A percentile compares a stretch with the other conserved stretches of the same genome.
Evolutionary conservation across 2,888 invertebrate genomes (phyloP).

Genomic region (Hermaeophaga mercurialis): DNA sequence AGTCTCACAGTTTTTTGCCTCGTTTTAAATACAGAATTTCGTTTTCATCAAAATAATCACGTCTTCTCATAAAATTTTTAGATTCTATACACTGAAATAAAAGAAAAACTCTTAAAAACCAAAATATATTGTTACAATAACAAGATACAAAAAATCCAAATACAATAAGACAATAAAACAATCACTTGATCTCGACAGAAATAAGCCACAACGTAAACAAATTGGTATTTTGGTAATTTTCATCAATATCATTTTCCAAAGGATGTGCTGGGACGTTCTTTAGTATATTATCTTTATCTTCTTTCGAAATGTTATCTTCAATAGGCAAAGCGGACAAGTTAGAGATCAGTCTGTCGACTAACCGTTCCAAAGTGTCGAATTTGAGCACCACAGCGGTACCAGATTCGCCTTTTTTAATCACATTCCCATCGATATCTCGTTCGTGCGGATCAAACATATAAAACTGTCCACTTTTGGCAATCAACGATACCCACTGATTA

Average conservation of each 20-base stretch:
- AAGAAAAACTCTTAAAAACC: too few species aligned
- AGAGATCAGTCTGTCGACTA: conserved; percentile 39
- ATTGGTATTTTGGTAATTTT: conserved; percentile 21
- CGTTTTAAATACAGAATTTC: too few species aligned
- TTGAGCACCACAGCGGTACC: conserved; percentile 43
- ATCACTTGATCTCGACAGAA: conserved; percentile 31
- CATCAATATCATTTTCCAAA: background rate
- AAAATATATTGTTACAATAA: background rate
- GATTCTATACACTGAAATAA: too few species aligned
- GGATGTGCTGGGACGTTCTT: too few species aligned
- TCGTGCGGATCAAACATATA: conserved; percentile 68
- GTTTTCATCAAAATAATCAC: too few species aligned
- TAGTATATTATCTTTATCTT: background rate
- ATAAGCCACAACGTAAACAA: conserved; percentile 41
- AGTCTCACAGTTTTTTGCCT: too few species aligned
- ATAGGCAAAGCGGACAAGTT: conserved; percentile 38
- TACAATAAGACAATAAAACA: background rate
- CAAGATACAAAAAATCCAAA: background rate
- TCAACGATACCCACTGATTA: conserved; percentile 62
- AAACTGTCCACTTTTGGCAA: conserved; percentile 60
- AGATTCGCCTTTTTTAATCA: conserved; percentile 14
- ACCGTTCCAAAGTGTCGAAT: conserved; percentile 37
- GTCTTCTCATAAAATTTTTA: too few species aligned
- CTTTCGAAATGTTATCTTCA: background rate
- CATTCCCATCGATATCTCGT: conserved; percentile 59